Evolutionary conservation across 2,113 vertebrate genomes (phyloP).

Genomic region (Paramisgurnus dabryanus): DNA sequence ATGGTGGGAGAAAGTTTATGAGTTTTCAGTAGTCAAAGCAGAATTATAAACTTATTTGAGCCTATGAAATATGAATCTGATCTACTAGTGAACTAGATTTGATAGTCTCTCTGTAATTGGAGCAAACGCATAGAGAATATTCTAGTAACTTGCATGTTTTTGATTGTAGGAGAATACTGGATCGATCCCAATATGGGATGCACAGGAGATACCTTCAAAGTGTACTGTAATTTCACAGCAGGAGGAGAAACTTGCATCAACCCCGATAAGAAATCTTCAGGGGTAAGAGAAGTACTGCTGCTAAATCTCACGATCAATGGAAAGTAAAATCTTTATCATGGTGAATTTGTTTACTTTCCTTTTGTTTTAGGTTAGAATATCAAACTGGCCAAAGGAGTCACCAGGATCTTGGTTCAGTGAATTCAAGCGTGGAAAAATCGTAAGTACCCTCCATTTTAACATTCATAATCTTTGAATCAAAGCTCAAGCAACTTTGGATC

Average conservation of each 20-base stretch:
- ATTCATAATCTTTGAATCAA: background rate
- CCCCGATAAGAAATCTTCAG: constrained; percentile 94
- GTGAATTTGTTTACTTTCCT: background rate
- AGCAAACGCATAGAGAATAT: background rate
- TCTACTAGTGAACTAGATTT: background rate
- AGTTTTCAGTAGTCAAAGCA: background rate
- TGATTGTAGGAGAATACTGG: constrained; percentile 88
- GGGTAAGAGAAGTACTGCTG: constrained; percentile 77
- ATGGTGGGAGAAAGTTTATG: constrained; percentile 77
- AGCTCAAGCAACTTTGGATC: background rate
- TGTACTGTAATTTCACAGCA: constrained; percentile 96
- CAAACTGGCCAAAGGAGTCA: constrained; percentile 95
- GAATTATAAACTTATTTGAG: background rate
- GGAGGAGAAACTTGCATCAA: constrained; percentile 96
- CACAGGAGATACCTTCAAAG: constrained; percentile 92
- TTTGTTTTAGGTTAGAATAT: constrained; percentile 85
- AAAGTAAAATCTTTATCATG: background rate
- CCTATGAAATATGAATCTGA: background rate
- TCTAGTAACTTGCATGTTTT: background rate
- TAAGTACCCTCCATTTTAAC: constrained; percentile 72
- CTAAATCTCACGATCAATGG: background rate
- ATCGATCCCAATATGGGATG: constrained; percentile 99
- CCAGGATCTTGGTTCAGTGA: constrained; percentile 98
- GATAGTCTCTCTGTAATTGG: background rate
- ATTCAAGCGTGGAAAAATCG: constrained; percentile 97